Evolutionary conservation across 2,888 invertebrate species (phyloP).

Genomic region (Ophonus ardosiacus): DNA sequence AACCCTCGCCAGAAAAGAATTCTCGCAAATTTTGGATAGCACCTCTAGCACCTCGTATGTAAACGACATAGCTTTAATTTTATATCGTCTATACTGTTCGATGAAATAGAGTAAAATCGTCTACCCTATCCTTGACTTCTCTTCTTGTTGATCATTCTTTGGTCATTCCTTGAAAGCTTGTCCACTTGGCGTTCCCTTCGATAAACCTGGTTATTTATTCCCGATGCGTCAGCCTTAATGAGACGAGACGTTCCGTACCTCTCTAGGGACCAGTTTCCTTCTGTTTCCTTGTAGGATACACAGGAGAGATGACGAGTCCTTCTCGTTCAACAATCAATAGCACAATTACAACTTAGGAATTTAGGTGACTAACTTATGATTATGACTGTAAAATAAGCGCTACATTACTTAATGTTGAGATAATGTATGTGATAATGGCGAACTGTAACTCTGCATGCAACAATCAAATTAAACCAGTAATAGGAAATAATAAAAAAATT

Average conservation of each 20-base stretch:
- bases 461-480: slow-evolving; percentile 18
- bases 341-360: background rate
- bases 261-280: slow-evolving; percentile 22
- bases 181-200: background rate
- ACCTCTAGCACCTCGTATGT: too few species aligned
- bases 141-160: background rate
- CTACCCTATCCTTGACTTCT: background rate
- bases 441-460: slow-evolving; percentile 11
- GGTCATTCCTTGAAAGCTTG: background rate
- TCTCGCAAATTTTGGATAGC: too few species aligned
- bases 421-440: slow-evolving; percentile 23
- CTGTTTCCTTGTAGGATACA: background rate
- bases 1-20: too few species aligned
- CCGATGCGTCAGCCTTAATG: slow-evolving; percentile 34
- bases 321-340: background rate
- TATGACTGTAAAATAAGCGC: slow-evolving; percentile 36
- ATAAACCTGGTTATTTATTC: slow-evolving; percentile 30
- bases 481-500: slow-evolving; percentile 16
- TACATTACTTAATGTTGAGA: slow-evolving; percentile 17
- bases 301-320: background rate
- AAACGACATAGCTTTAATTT: too few species aligned
- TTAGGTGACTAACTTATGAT: background rate
- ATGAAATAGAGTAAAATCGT: too few species aligned
- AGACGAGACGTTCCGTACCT: slow-evolving; percentile 20
- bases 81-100: too few species aligned